Evolutionary conservation across 2,797 vertebrate genomes (phyloP).

Genomic region (Ciconia nigra): DNA sequence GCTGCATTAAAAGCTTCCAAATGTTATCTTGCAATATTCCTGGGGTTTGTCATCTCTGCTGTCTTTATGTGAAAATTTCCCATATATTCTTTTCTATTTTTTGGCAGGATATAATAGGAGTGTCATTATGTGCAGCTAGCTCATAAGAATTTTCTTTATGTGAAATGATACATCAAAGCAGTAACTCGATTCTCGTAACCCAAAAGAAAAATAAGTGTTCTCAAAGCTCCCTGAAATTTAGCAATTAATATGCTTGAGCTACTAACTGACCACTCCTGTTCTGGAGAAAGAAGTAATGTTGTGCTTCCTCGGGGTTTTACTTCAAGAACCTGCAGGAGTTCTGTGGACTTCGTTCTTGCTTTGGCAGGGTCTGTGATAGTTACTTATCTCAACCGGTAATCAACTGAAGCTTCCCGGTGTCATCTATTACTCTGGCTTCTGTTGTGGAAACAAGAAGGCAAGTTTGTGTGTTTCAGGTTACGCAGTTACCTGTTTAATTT

Average conservation of each 20-base stretch:
- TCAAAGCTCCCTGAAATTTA: not conserved
- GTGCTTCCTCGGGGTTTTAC: not conserved
- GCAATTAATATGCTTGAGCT: not conserved
- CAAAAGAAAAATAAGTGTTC: not conserved
- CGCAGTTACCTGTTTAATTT: constrained; percentile 19
- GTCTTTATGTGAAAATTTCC: not conserved
- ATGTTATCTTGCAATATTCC: not conserved
- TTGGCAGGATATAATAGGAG: not conserved
- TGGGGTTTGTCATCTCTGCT: not conserved
- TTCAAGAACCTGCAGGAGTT: not conserved
- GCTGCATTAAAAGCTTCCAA: not conserved
- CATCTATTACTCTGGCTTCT: not conserved
- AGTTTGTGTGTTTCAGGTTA: not conserved
- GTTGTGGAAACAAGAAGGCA: not conserved
- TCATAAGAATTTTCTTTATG: rapidly evolving
- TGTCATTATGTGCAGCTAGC: not conserved
- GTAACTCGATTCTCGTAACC: not conserved
- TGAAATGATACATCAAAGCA: not conserved
- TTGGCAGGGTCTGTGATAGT: not conserved
- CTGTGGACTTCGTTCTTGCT: not conserved
- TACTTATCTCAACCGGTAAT: not conserved
- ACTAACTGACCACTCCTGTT: not conserved
- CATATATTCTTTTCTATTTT: not conserved
- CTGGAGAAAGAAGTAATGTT: not conserved
- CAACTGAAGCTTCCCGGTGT: not conserved